Evolutionary conservation across 35 echinoderm and acorn worm genomes (phyloP), one percentile per base, ranked within the genome.

Genomic region (Holothuria glaberrima): DNA sequence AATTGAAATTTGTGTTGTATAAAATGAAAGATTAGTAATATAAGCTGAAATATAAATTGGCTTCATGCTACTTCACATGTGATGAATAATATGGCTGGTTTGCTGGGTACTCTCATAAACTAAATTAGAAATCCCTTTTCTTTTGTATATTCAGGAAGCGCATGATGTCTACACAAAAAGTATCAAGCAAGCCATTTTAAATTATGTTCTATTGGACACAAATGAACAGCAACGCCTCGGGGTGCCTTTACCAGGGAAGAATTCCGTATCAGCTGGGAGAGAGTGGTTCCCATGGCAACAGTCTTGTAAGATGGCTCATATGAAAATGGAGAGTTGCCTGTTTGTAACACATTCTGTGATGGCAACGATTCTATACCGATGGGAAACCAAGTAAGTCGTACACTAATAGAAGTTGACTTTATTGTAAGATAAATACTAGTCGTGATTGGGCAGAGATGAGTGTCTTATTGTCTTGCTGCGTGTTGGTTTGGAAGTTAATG

Each of bases 211-310:
- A 17, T 86, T 93, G 58, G 97, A 99, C 68, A 26, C 85, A 3
- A 27, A 41, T 18, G 97, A 99, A 59, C 93, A 94, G 58, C 83
- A 91, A 31, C 30, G 97, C 25, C 93, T 99, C 4, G 97, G 97
- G 60, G 86, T 99, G 5, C 97, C 91, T 24, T 36, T 99, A 45
- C 93, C 93, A 6, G 26, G 27, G 30, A 95, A 93, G 83, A 81
- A 69, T 2, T 89, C 93, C 31, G 91, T 95, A 46, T 88, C 97
- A 29, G 97, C 97, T 45, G 97, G 97, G 58, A 88, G 97, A 63
- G 87, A 95, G 35, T 89, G 91, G 80, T 99, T 93, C 91, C 97
- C 97, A 46, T 99, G 97, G 97, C 91, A 92, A 77, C 80, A 91
- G 46, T 82, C 97, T 4, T 94, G 90, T 17, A 89, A 86, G 48